Percentiles rank a stretch among this genome's conserved stretches.
These are phyloP conservation scores for Pampus argenteus DNA, from an alignment of 2,797 vertebrate species.

Conservation along the genomic window DNA sequence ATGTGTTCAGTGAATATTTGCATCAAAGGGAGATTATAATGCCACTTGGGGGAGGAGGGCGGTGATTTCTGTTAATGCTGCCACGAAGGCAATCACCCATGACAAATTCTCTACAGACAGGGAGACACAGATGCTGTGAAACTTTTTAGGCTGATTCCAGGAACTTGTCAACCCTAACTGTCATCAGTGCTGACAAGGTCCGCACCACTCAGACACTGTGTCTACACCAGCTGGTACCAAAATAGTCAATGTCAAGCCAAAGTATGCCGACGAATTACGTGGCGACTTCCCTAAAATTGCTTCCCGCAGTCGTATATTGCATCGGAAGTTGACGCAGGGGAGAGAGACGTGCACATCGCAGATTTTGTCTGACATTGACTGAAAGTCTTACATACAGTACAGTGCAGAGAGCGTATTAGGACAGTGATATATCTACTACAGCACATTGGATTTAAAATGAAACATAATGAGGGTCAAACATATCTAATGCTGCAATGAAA, in stretches of 20 bases:
- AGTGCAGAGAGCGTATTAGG: no score
- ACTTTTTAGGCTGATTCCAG: slow-evolving; percentile 61
- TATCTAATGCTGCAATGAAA: no score
- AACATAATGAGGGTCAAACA: not conserved
- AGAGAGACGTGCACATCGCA: slow-evolving; percentile 5
- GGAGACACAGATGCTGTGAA: slow-evolving; percentile 64
- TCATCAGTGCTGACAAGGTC: slow-evolving; percentile 63
- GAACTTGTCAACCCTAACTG: slow-evolving; percentile 65
- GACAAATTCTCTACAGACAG: slow-evolving; percentile 61
- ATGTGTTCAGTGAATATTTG: slow-evolving; percentile 65
- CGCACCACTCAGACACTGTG: slow-evolving; percentile 37
- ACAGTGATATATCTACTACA: not conserved
- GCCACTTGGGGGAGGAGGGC: slow-evolving; percentile 28
- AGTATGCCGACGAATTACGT: slow-evolving; percentile 32
- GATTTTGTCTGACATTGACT: slow-evolving; percentile 24
- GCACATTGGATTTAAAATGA: slow-evolving; percentile 10
- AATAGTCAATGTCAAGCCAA: slow-evolving; percentile 36
- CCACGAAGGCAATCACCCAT: slow-evolving; percentile 64
- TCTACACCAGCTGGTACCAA: slow-evolving; percentile 58
- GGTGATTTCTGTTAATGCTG: slow-evolving; percentile 68
- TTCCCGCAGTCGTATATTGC: slow-evolving; percentile 18
- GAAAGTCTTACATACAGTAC: not conserved
- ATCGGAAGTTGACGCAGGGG: slow-evolving; percentile 14
- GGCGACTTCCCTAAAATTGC: slow-evolving; percentile 29
- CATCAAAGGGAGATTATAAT: slow-evolving; percentile 67